Base-by-base conservation (phyloP, 2,797 vertebrate genomes). In the Chrosomus eos region DNA sequence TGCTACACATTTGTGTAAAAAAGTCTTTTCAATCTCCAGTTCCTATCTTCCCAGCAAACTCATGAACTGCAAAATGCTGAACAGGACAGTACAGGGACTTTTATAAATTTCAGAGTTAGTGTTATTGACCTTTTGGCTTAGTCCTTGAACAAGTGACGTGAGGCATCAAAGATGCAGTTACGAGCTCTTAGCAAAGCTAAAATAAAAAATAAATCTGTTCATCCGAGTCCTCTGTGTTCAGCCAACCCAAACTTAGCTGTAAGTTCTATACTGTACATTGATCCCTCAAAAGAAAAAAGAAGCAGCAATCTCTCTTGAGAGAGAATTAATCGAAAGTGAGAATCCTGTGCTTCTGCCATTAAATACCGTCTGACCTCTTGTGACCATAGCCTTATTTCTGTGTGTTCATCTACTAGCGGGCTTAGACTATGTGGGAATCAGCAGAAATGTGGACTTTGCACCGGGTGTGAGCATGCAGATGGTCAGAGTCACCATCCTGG, bases 371-470 rank as follows among this genome's bases (percentile, higher is more conserved):
- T 85, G 5, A 85, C 33, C 73, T 21, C 28, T 78, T 28, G 51
- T 86, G 36, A 77, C 76, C 48, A 43, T 48, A 14, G 58, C 74
- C 40, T 48, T 31, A 40, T 60, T 60, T 76, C 58, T 33, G 9
- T 14, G 60, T 76, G 55, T 60, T 38, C 38, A 0, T 85, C 26
- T 72, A 8, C 16, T 36, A 99, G 98, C 97, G 43, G 97, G 97
- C 28, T 60, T 96, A 43, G 98, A 99, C 90, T 99, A 99, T 2
- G 96, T 98, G 78, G 98, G 97, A 64, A 97, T 99, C 90, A 98
- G 97, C 88, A 96, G 93, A 45, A 96, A 96, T 89, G 92, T 99
- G 87, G 97, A 99, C 92, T 99, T 99, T 87, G 94, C 96, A 6
- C 97, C 97, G 0, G 98, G 98, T 48, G 95, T 98, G 88, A 97